Evolutionary conservation across 2,888 invertebrate species (phyloP).

Genomic region (Argynnis bischoffii): DNA sequence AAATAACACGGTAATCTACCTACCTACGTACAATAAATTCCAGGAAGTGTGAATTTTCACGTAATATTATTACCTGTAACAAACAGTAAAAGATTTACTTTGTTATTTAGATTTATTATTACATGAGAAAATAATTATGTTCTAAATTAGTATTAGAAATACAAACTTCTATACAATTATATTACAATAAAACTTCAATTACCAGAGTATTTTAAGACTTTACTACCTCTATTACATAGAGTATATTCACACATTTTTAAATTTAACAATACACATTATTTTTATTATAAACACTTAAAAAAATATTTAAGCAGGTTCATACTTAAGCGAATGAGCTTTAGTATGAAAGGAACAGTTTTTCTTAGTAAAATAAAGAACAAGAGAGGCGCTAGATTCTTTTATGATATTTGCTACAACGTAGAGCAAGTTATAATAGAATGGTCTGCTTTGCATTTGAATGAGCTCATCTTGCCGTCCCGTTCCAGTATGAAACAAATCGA

Average conservation of each 20-base stretch:
- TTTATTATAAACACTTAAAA: neutral
- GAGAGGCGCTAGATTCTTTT: slow-evolving; percentile 37
- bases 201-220: too few species aligned
- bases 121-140: neutral
- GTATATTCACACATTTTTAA: too few species aligned
- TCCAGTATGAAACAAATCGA: slow-evolving; percentile 28
- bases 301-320: slow-evolving; percentile 8
- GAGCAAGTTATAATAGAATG: slow-evolving; percentile 40
- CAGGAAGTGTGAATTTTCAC: slow-evolving; percentile 54
- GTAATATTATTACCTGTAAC: slow-evolving; percentile 76
- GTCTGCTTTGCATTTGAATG: slow-evolving; percentile 40
- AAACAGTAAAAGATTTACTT: slow-evolving; percentile 54
- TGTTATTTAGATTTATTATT: slow-evolving; percentile 1
- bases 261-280: neutral
- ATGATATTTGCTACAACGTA: slow-evolving; percentile 35
- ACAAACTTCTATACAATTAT: too few species aligned
- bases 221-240: too few species aligned
- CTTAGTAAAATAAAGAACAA: slow-evolving; percentile 34
- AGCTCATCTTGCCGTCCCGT: slow-evolving; percentile 34
- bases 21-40: slow-evolving; percentile 61
- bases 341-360: slow-evolving; percentile 29
- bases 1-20: slow-evolving; percentile 50
- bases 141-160: neutral
- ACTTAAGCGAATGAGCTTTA: slow-evolving; percentile 20
- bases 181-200: too few species aligned